Evolutionary conservation across 2,113 vertebrate species (phyloP).

Genomic region (Laticauda colubrina): DNA sequence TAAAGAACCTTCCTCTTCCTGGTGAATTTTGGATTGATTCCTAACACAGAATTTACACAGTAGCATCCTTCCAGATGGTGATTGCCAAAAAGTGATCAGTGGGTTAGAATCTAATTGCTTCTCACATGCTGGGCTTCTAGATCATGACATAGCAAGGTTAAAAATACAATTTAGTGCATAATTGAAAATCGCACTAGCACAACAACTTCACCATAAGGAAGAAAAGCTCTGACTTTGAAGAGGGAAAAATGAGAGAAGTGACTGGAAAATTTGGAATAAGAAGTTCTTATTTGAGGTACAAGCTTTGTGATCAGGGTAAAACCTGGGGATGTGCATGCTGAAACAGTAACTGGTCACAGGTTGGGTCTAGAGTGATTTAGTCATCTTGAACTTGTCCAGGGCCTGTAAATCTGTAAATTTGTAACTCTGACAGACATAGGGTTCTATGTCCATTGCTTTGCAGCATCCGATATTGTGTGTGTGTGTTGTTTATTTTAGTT

Average conservation of each 20-base stretch:
- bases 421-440: not conserved
- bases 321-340: not conserved
- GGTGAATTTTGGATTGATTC: not conserved
- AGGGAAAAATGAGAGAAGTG: too few species aligned
- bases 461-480: not conserved
- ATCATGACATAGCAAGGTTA: not conserved
- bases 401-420: not conserved
- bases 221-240: not conserved
- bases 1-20: not conserved
- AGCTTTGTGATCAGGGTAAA: not conserved
- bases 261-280: not conserved
- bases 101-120: not conserved
- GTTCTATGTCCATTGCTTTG: not conserved
- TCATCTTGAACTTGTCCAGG: not conserved
- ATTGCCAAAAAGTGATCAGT: not conserved
- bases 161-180: not conserved
- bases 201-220: not conserved
- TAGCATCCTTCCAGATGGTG: not conserved
- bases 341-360: not conserved
- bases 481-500: not conserved
- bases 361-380: not conserved
- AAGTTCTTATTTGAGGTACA: not conserved
- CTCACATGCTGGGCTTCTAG: not conserved
- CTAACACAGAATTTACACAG: not conserved
- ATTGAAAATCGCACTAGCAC: not conserved